Percentiles rank a stretch among this genome's conserved stretches.
These are phyloP conservation scores for Pituophis catenifer DNA, from an alignment of 2,113 vertebrate genomes.

Conservation along the genomic window DNA sequence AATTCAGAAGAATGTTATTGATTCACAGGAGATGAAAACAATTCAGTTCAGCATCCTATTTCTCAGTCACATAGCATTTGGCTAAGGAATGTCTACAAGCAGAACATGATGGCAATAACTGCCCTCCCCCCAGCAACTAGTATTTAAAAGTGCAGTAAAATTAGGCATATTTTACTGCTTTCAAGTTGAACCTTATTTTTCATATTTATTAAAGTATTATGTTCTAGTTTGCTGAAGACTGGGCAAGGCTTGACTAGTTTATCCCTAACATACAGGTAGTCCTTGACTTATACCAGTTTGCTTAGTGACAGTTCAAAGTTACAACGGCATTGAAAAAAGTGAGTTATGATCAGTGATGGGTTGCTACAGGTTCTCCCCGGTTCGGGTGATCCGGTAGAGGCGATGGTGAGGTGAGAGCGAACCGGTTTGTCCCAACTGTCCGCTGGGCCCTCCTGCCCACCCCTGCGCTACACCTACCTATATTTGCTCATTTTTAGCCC, in stretches of 20 bases:
- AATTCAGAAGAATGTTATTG: not conserved
- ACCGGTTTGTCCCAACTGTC: too few relatives aligned
- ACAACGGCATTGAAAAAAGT: too few relatives aligned
- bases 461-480: too few relatives aligned
- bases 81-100: not conserved
- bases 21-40: not conserved
- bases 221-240: not conserved
- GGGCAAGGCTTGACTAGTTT: too few relatives aligned
- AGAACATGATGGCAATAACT: not conserved
- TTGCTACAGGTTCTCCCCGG: too few relatives aligned
- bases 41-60: not conserved
- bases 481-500: too few relatives aligned
- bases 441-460: too few relatives aligned
- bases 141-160: not conserved
- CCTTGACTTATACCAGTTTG: too few relatives aligned
- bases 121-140: not conserved
- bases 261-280: not conserved
- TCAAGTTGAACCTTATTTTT: not conserved
- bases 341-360: too few relatives aligned
- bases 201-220: not conserved
- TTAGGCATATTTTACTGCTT: not conserved
- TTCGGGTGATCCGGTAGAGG: too few relatives aligned
- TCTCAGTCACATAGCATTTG: not conserved
- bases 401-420: too few relatives aligned
- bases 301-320: too few relatives aligned